phyloP scores from a whole-genome alignment of 2,113 vertebrate genomes.

The Diphyllodes magnificus region DNA sequence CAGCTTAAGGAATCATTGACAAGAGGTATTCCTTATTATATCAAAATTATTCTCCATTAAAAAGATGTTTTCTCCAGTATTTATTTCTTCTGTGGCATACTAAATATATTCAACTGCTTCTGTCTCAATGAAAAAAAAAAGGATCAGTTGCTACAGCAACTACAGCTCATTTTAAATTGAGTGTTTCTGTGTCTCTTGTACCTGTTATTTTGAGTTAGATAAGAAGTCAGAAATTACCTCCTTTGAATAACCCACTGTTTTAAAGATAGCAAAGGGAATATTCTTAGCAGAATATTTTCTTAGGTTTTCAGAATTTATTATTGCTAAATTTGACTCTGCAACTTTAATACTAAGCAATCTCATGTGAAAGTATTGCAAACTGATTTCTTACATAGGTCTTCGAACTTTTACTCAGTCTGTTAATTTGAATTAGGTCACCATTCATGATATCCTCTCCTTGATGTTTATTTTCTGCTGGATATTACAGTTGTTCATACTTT shows the following conservation, averaged over 20 bases:
- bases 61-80: not conserved
- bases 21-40: not conserved
- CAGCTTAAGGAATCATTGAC: not conserved
- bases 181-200: not conserved
- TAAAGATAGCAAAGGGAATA: not conserved
- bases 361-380: not conserved
- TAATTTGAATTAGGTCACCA: not conserved
- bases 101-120: not conserved
- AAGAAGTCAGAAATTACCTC: not conserved
- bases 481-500: not conserved
- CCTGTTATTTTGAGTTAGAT: not conserved
- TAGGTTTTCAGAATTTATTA: not conserved
- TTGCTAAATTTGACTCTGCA: not conserved
- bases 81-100: not conserved
- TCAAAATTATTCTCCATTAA: not conserved
- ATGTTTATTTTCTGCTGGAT: not conserved
- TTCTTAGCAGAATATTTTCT: not conserved
- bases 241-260: not conserved
- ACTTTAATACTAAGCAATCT: not conserved
- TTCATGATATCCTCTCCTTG: not conserved
- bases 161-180: not conserved
- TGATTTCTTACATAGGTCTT: not conserved
- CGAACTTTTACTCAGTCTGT: not conserved
- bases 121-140: not conserved
- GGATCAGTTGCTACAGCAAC: not conserved